Base-by-base conservation (phyloP, 2,888 invertebrate species). In the Lypha dubia region DNA sequence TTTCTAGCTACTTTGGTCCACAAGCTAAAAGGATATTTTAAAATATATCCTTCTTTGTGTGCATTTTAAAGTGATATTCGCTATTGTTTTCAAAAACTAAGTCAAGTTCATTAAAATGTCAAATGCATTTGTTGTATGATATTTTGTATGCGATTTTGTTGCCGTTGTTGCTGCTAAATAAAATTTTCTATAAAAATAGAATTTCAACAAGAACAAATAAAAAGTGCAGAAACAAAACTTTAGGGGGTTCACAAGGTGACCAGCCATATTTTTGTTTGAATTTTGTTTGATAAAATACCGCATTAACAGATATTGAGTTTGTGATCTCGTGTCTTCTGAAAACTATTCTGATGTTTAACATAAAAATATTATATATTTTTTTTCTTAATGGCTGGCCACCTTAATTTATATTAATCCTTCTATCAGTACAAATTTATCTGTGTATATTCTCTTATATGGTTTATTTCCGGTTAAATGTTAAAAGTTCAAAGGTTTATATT, bases 41-140 rank as follows among this genome's bases (percentile, higher is more conserved):
- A 28, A 28, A 28, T 28, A 28, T 28, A 5, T 28, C 5, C 20
- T 4, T 13, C 15, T 17, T 28, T 46, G 46, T 11, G 35, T 74
- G 41, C 53, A 9, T 51, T 51, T 41, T 63, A 60, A 11, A n/a
- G 35, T 1, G 9, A 8, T 6, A 8, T 15, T 51, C 51, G 35
- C 53, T 38, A n/a, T 41, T 38, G 11, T 17, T 63, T 63, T 20
- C 15, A 20, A 49, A 58, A 68, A 63, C 53, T 70, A 65, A 79
- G 56, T 73, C 80, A 80, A 81, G 62, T 81, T 75, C 74, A 80
- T 80, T 79, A 79, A 73, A 79, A 79, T 41, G 73, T 79, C 79
- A 80, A 35, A 46, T 58, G 58, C 79, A 79, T 56, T 79, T 70
- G 38, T 38, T 65, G 32, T 35, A 58, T 60, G 56, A 20, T n/a